A percentile compares a stretch with the other conserved stretches of the same genome.
Conservation (phyloP, 92 coral and sea anemone species). For the Hydrozoanthus gracilis region DNA sequence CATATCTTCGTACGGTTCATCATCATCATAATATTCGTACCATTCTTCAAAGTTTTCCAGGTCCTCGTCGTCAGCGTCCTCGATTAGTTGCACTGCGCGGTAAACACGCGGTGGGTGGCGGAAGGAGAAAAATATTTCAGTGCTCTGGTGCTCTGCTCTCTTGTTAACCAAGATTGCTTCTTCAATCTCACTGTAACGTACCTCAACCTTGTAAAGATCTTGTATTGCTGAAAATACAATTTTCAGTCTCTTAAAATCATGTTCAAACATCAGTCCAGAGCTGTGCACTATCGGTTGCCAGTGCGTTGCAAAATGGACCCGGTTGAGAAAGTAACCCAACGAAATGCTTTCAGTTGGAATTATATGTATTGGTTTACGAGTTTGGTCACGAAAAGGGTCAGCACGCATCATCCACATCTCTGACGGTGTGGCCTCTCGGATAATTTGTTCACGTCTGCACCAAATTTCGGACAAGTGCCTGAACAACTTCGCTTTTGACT, state of each 20-base stretch:
- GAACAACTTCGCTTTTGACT: slow-evolving; percentile 52
- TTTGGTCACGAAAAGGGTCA: slow-evolving; percentile 41
- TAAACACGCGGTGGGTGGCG: slow-evolving; percentile 74
- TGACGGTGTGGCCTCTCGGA: slow-evolving; percentile 27
- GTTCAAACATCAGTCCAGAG: slow-evolving; percentile 79
- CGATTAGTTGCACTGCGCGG: slow-evolving; percentile 21
- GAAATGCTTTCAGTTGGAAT: slow-evolving; percentile 65
- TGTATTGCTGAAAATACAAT: slow-evolving; percentile 59
- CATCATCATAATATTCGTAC: slow-evolving; percentile 50
- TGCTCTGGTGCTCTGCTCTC: neutral
- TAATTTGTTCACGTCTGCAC: slow-evolving; percentile 64
- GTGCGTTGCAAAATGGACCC: slow-evolving; percentile 67
- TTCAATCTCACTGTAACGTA: slow-evolving; percentile 81
- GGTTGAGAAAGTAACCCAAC: slow-evolving; percentile 82
- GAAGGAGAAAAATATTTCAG: slow-evolving; percentile 47
- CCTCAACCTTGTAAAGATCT: slow-evolving; percentile 56
- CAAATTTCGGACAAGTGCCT: slow-evolving; percentile 62
- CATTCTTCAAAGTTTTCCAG: slow-evolving; percentile 47
- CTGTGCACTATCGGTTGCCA: slow-evolving; percentile 72
- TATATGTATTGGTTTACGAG: slow-evolving; percentile 69
- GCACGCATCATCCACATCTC: slow-evolving; percentile 73
- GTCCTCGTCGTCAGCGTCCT: slow-evolving; percentile 40
- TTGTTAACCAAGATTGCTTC: slow-evolving; percentile 75
- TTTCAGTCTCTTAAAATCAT: slow-evolving; percentile 79
- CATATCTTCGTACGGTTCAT: slow-evolving; percentile 54